These are phyloP conservation scores for Eulemur macaco DNA, from an alignment of 2,113 vertebrate species.

Conservation along the genomic window DNA sequence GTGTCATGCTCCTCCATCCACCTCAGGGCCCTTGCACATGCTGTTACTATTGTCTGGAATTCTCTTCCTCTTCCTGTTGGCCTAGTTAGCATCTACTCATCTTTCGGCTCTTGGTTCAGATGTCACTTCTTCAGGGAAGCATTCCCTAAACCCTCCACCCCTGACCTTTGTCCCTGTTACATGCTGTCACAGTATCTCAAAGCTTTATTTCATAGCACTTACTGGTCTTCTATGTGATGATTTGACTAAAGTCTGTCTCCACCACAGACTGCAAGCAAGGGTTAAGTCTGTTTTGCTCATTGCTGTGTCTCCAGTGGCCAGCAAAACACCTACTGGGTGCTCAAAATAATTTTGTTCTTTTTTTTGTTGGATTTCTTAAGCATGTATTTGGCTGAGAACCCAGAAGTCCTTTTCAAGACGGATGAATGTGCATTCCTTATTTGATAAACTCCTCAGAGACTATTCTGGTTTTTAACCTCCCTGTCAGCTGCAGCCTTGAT, in stretches of 20 bases:
- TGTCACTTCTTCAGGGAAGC: not conserved
- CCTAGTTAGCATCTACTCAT: not conserved
- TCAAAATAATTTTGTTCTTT: not conserved
- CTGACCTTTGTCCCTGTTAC: not conserved
- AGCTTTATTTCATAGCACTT: not conserved
- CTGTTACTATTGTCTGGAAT: conserved; percentile 9
- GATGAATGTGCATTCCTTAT: not conserved
- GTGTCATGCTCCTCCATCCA: not conserved
- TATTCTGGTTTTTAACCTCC: not conserved
- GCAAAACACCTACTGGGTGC: not conserved
- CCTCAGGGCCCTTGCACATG: conserved; percentile 44
- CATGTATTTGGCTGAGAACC: not conserved
- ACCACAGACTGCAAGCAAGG: not conserved
- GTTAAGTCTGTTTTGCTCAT: not conserved
- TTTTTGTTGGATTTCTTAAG: not conserved
- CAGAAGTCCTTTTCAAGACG: not conserved
- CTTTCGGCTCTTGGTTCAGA: not conserved
- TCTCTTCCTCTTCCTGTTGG: conserved; percentile 37
- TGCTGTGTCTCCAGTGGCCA: not conserved
- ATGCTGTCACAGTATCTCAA: not conserved
- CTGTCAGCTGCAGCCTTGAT: not conserved
- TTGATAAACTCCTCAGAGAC: not conserved
- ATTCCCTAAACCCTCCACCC: not conserved
- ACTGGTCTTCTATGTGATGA: not conserved
- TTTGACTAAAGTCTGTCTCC: not conserved